Evolutionary conservation across 2,888 invertebrate species (phyloP), one percentile per base, ranked within the genome.

Genomic region (Sinopyrophorus schimmeli): DNA sequence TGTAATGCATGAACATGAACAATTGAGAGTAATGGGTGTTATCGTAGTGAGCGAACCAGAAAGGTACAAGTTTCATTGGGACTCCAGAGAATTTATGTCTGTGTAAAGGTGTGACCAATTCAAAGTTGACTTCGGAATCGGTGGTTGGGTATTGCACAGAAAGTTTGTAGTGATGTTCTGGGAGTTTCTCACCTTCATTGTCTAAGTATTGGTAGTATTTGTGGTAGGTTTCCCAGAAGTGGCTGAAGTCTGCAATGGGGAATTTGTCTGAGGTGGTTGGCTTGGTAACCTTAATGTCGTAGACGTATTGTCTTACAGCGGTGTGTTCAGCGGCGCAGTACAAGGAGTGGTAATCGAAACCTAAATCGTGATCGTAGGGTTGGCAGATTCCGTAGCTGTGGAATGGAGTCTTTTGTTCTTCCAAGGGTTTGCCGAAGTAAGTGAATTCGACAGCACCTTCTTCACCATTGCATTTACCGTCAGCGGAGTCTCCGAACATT

Each of bases 301-400:
- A 55, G 2, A 57, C 66, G 53, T 70, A 74, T 16, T 72, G 70
- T 17, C 70, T 68, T 34, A 74, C 32, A 1, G 71, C 61, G 5
- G 69, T 65, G 15, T 65, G 58, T 5, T 65, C 66, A 18, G 63
- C 40, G 5, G 66, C 12, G 54, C 64, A 65, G 31, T 50, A 43
- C n/a, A 61, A 17, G 24, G 58, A 54, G 32, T 65, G 37, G 50
- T 50, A 37, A 55, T 49, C 17, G 20, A 57, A 46, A 30, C 63
- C 32, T 46, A 48, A 31, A 54, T 47, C 6, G 59, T 67, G 26
- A 49, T 58, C 2, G 42, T 59, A 26, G 60, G 66, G 37, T 37
- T 54, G n/a, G 55, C 68, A 55, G 49, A 47, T 24, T 32, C 56
- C 56, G 14, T 64, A 64, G 5, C 53, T 51, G 6, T 65, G 60